phyloP scores from a whole-genome alignment of 2,113 vertebrate species.

The Apodemus speciosus region DNA sequence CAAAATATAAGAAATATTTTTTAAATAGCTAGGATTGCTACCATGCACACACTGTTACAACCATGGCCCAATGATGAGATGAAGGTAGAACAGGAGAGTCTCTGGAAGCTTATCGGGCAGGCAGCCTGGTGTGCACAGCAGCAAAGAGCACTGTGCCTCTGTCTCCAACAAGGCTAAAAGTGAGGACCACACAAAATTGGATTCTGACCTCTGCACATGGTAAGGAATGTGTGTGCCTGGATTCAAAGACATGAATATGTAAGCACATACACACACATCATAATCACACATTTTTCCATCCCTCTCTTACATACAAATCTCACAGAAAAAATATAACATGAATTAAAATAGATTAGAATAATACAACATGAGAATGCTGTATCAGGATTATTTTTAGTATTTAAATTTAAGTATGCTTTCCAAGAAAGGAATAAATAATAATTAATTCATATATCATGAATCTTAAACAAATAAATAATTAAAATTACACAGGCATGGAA shows the following conservation, averaged over 20 bases:
- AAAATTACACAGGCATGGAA: no score
- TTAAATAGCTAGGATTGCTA: not conserved
- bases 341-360: no score
- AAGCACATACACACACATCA: not conserved
- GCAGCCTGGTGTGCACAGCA: not conserved
- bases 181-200: not conserved
- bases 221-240: not conserved
- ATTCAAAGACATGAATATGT: not conserved
- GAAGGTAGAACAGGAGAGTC: not conserved
- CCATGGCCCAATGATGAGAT: not conserved
- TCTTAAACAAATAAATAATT: no score
- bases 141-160: not conserved
- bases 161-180: not conserved
- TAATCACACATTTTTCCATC: not conserved
- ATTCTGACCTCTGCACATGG: not conserved
- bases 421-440: no score
- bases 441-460: no score
- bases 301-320: no score
- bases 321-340: no score
- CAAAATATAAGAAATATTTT: not conserved
- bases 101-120: not conserved
- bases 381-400: no score
- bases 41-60: not conserved
- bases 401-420: no score
- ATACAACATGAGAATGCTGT: no score